Percentiles rank a stretch among this genome's conserved stretches.
Conservation (phyloP, 2,113 vertebrate genomes). For the Poecilia latipinna region DNA sequence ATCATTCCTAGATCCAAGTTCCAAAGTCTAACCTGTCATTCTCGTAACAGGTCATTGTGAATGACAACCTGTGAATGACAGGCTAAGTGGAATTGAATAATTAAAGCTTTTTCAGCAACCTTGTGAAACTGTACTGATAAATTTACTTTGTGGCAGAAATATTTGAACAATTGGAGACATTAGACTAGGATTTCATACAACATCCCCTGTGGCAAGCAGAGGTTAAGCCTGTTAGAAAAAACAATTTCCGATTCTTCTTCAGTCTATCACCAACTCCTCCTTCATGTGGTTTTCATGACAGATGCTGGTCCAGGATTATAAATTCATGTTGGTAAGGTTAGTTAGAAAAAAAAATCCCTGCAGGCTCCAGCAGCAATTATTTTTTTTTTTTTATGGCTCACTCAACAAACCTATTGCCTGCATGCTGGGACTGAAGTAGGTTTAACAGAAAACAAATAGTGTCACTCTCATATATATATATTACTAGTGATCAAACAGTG, state of each 20-base stretch:
- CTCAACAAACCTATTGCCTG: background rate
- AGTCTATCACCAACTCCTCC: background rate
- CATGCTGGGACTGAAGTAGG: background rate
- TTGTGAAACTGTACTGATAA: too few species aligned
- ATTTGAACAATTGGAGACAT: background rate
- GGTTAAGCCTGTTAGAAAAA: background rate
- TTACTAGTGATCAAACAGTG: constrained; percentile 39
- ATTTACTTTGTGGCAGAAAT: too few species aligned
- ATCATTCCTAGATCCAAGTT: too few species aligned
- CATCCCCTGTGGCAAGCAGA: background rate
- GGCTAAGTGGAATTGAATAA: too few species aligned
- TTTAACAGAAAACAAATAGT: constrained; percentile 36
- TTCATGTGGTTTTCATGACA: background rate
- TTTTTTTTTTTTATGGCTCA: background rate
- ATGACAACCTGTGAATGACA: too few species aligned
- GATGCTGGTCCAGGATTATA: background rate
- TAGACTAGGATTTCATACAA: background rate
- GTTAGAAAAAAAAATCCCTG: background rate
- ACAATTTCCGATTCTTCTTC: background rate
- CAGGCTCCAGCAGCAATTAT: background rate
- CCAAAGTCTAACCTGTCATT: too few species aligned
- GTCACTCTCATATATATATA: constrained; percentile 18
- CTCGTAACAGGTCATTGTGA: too few species aligned
- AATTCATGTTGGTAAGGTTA: too few species aligned
- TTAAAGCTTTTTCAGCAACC: too few species aligned